A percentile compares a stretch with the other conserved stretches of the same genome.
phyloP scores from a whole-genome alignment of 2,113 vertebrate species.

The Oryzias curvinotus region DNA sequence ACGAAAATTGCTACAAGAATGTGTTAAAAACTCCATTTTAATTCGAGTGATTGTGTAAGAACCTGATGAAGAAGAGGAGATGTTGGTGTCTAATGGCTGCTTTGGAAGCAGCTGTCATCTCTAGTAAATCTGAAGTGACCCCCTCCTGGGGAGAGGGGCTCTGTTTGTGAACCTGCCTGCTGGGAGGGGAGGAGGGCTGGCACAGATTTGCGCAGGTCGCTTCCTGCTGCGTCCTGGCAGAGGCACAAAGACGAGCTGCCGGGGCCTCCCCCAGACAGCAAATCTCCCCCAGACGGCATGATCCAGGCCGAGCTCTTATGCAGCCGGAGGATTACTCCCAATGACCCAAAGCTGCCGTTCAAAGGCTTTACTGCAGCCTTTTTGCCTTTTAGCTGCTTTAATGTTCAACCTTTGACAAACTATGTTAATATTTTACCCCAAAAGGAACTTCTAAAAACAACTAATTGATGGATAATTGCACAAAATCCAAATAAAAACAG shows the following conservation, averaged over 20 bases:
- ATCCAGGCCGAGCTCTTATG: background rate
- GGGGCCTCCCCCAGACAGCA: background rate
- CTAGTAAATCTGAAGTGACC: background rate
- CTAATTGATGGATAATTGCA: background rate
- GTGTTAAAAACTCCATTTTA: too few species aligned
- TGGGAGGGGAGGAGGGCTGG: background rate
- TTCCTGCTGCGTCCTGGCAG: slow-evolving; percentile 16
- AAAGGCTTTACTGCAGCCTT: too few species aligned
- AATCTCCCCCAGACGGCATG: background rate
- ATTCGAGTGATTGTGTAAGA: too few species aligned
- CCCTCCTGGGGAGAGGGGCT: slow-evolving; percentile 16
- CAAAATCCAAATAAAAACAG: background rate
- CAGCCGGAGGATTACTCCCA: too few species aligned
- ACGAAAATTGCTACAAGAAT: too few species aligned
- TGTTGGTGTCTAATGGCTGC: background rate
- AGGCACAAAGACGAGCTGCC: slow-evolving; percentile 24
- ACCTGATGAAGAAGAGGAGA: too few species aligned
- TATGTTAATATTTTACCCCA: too few species aligned
- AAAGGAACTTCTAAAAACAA: too few species aligned
- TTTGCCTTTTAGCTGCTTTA: too few species aligned
- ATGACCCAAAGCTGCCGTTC: too few species aligned
- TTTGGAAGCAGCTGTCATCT: slow-evolving; percentile 19
- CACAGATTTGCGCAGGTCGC: slow-evolving; percentile 10
- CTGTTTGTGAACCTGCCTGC: slow-evolving; percentile 38
- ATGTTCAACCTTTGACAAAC: too few species aligned